Base-by-base conservation (phyloP, 1,140 invertebrate species). In the Zophobas atratus region DNA sequence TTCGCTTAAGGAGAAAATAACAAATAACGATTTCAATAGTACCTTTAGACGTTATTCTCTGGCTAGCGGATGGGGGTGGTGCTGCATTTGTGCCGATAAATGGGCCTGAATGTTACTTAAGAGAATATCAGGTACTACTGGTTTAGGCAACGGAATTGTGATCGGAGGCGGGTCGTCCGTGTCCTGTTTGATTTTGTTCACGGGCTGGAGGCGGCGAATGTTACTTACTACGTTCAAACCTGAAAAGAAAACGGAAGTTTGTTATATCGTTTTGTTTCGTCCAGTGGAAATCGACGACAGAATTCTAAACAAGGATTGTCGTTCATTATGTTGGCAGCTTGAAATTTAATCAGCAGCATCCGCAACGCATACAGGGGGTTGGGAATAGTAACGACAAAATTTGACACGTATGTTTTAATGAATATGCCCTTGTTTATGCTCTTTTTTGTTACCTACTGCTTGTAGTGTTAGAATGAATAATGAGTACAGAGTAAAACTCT, bases 141-240 rank as follows among this genome's bases (percentile, higher is more conserved):
- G 83, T 77, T 83, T 81, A 20, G 84, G 84, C 38, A 85, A 53
- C 1, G 82, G 82, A 75, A 85, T 84, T 5, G 83, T 84, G 6
- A 84, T 84, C 0, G 83, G 84, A 32, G 83, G 83, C 4, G 81
- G 81, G 60, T 84, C 82, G 51, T 83, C 81, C 1, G 81, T 74
- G 72, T 85, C 80, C 6, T 77, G 53, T 74, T 81, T 79, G 5
- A 70, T 79, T 77, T 83, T 84, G 53, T 81, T 76, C 1, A 84
- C 72, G n/a, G 83, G 84, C 63, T 85, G 81, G 38, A 85, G 71
- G 35, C 84, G 76, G 72, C 84, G 57, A n/a, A 85, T 85, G 60
- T 85, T 85, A 76, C 84, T 84, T 3, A 85, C 84, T 4, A 85
- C 83, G 77, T 85, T 85, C 72, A 84, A 76, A 74, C 83, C 84